Conservation (phyloP, 2,888 invertebrate genomes). For the Auanema freiburgensis region DNA sequence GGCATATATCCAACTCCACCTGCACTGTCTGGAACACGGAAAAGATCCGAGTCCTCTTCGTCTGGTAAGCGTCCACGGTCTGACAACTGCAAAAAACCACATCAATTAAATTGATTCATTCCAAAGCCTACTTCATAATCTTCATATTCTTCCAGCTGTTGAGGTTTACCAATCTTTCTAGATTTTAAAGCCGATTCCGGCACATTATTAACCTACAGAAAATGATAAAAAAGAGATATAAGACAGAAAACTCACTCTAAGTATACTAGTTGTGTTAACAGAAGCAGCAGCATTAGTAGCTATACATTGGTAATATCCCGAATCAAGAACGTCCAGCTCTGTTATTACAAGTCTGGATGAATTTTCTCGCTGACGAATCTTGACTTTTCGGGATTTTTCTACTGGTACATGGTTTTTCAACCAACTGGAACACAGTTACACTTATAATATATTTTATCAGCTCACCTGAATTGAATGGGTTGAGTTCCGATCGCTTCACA, state of each 20-base stretch:
- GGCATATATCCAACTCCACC: constrained; percentile 55
- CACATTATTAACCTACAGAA: constrained; percentile 51
- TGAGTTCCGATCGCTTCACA: constrained; percentile 63
- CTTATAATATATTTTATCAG: constrained; percentile 8
- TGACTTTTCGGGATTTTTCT: constrained; percentile 55
- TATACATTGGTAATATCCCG: constrained; percentile 61
- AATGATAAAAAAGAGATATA: constrained; percentile 1
- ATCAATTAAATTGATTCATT: background rate
- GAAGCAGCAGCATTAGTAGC: constrained; percentile 60
- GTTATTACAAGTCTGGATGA: constrained; percentile 57
- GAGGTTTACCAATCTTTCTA: constrained; percentile 28
- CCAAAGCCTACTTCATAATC: constrained; percentile 49
- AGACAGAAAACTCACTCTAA: constrained; percentile 47
- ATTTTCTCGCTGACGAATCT: constrained; percentile 53
- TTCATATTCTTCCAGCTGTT: constrained; percentile 49
- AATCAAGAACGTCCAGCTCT: constrained; percentile 61
- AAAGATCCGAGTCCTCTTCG: constrained; percentile 48
- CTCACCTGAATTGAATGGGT: constrained; percentile 60
- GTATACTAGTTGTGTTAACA: constrained; percentile 60
- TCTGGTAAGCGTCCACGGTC: constrained; percentile 52
- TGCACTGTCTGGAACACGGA: constrained; percentile 54
- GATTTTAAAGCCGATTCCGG: constrained; percentile 42
- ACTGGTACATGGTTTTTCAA: constrained; percentile 62
- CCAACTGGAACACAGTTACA: constrained; percentile 41
- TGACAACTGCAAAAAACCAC: constrained; percentile 27